Percentiles rank a stretch among this genome's conserved stretches.
Conservation (phyloP, 2,797 vertebrate genomes). For the Sebastes taczanowskii region DNA sequence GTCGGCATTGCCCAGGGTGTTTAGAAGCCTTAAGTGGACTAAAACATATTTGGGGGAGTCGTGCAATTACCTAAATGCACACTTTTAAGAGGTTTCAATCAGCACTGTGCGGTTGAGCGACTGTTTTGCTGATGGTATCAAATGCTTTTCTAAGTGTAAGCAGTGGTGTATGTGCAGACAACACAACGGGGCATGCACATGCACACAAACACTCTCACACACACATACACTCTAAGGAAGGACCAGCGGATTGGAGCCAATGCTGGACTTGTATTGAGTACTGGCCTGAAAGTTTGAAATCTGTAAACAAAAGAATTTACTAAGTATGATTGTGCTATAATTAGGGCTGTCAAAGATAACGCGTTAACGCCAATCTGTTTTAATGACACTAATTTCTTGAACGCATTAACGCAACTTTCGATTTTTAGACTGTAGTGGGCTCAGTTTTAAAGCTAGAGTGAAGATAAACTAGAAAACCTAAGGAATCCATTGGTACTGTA, state of each 20-base stretch:
- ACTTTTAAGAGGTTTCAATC: conserved; percentile 79
- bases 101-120: conserved; percentile 58
- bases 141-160: conserved; percentile 74
- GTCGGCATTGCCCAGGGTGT: conserved; percentile 65
- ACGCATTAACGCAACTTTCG: no score
- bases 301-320: background rate
- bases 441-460: no score
- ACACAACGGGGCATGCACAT: conserved; percentile 18
- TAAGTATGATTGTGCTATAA: background rate
- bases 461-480: no score
- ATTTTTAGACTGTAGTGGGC: no score
- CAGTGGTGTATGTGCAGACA: conserved; percentile 47
- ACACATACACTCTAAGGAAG: background rate
- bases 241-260: background rate
- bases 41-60: conserved; percentile 75
- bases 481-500: no score
- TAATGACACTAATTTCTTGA: no score
- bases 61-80: conserved; percentile 82
- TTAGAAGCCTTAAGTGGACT: conserved; percentile 74
- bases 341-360: no score
- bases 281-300: background rate
- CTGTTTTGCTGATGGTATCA: conserved; percentile 78
- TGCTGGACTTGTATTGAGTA: background rate
- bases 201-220: conserved; percentile 11
- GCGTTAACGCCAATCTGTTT: no score